phyloP scores from a whole-genome alignment of 2,797 vertebrate species.

The Vultur gryphus region DNA sequence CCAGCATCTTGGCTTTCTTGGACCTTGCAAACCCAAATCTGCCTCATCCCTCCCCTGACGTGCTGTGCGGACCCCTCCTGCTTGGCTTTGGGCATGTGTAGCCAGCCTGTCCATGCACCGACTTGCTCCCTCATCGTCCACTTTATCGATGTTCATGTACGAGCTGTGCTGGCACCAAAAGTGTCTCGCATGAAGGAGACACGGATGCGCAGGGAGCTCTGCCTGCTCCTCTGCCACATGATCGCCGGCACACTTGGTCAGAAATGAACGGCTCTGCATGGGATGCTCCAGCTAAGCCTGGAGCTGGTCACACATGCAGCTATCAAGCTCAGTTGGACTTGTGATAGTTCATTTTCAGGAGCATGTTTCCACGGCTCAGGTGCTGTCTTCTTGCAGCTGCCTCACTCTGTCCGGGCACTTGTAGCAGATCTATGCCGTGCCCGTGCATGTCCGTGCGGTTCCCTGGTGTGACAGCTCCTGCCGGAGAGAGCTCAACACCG shows the following conservation, averaged over 20 bases:
- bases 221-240: background rate
- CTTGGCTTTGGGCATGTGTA: background rate
- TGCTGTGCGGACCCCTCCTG: background rate
- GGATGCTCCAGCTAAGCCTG: background rate
- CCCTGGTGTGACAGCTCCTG: background rate
- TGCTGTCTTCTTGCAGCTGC: background rate
- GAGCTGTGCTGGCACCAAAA: background rate
- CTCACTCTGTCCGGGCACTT: background rate
- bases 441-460: background rate
- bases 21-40: background rate
- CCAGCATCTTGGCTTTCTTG: background rate
- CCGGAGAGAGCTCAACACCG: background rate
- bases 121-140: background rate
- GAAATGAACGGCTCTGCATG: background rate
- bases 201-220: background rate
- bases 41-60: background rate
- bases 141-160: fast-evolving
- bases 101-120: background rate
- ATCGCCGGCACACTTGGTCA: fast-evolving
- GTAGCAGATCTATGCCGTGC: background rate
- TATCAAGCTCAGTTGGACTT: background rate
- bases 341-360: background rate
- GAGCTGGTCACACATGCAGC: background rate
- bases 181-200: fast-evolving
- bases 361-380: background rate